Conservation (phyloP, 1,140 invertebrate genomes). For the Conus betulinus region DNA sequence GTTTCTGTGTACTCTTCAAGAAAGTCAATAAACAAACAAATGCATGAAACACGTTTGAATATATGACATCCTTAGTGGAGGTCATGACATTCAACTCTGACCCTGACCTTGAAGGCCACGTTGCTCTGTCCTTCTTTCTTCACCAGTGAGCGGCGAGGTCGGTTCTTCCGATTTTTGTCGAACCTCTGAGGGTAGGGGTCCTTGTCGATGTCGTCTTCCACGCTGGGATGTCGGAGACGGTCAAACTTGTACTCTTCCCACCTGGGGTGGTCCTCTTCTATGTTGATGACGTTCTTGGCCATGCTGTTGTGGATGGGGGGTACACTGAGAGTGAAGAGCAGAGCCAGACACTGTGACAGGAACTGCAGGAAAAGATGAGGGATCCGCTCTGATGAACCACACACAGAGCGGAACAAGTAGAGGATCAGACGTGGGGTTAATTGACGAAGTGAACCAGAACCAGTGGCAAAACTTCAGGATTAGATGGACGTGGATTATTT, state of each 20-base stretch:
- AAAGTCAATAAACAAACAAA: no score
- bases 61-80: not conserved
- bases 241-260: slow-evolving; percentile 47
- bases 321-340: not conserved
- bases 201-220: slow-evolving; percentile 29
- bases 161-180: slow-evolving; percentile 10
- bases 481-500: no score
- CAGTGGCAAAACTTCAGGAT: no score
- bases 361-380: no score
- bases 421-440: no score
- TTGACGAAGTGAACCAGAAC: no score
- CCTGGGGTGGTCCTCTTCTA: slow-evolving; percentile 35
- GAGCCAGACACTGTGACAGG: no score
- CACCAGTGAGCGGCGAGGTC: slow-evolving; percentile 54
- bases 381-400: no score
- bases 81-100: not conserved
- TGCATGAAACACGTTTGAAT: not conserved
- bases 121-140: slow-evolving; percentile 64
- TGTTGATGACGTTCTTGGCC: slow-evolving; percentile 23
- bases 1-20: not conserved
- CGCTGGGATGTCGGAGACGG: slow-evolving; percentile 26
- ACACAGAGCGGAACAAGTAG: no score
- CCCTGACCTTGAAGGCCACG: slow-evolving; percentile 59
- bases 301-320: not conserved
- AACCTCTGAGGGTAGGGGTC: slow-evolving; percentile 14